Evolutionary conservation across 64 coral and sea anemone species (phyloP), one percentile per base, ranked within the genome.

Genomic region (Actinia tenebrosa): DNA sequence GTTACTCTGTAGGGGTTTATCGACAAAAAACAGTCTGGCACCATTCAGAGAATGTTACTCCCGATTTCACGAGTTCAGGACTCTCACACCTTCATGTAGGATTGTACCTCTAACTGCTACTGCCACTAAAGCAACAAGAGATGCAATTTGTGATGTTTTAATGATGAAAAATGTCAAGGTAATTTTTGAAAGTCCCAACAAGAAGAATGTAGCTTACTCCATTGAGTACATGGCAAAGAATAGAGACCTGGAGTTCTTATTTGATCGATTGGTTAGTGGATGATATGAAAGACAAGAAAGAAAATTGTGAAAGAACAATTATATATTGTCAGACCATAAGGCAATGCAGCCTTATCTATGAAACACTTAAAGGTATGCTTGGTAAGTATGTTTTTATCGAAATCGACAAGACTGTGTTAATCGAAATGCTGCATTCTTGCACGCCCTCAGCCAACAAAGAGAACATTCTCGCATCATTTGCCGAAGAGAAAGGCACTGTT

Each of bases 371-470:
- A 80, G 69, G 30, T 88, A 20, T 88, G 18, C 47, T 88, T 37
- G 56, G 69, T 15, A 3, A 88, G 53, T 15, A 79, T 68, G 42
- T 88, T 16, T 53, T 52, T 69, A 17, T 61, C 42, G 27, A 56
- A 37, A 37, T 37, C 30, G 80, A 18, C 1, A 80, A 89, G 83
- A 44, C 26, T 56, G 80, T 59, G 20, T 42, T 95, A 3, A 42
- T 96, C 25, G 94, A 92, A 78, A 95, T 95, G 90, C 77, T 95
- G 5, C 90, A 92, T 62, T 91, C 89, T 18, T 89, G 89, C 79
- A 95, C 93, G 17, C 94, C 94, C 46, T 56, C 42, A 25, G 77
- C 81, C n/a, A 95, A 91, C 44, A 92, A 95, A 46, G 82, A 91
- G 15, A 47, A 56, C 8, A 92, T 95, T 79, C 55, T 95, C 46